Base-by-base conservation (phyloP, 2,888 invertebrate genomes). In the Drosophila borealis region DNA sequence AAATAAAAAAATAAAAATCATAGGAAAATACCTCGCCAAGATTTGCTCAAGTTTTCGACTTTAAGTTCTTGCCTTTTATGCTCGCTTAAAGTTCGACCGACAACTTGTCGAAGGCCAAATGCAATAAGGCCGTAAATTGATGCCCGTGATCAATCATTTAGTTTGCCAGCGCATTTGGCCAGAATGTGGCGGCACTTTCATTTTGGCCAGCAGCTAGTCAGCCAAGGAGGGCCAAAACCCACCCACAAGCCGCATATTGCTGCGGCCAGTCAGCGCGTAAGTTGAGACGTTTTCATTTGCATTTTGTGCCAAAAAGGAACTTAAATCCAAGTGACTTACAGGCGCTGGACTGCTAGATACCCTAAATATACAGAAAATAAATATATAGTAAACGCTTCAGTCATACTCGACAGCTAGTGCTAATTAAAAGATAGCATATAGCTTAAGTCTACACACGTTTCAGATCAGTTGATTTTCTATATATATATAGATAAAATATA, bases 211-310 rank as follows among this genome's bases (percentile, higher is more conserved):
- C 54, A 62, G 56, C 66, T 21, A 21, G 50, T 36, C 17, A 25
- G 21, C 51, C 55, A 39, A 53, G 36, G 0, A 29, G 29, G 29
- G 29, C 29, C 29, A 29, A 29, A 29, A 34, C 25, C 19, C 14
- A 36, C 29, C 25, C 8, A 11, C 19, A 39, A 29, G 29, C 21
- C 59, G 64, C 59, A 75, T 59, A 50, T 59, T 69, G 60, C 71
- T 65, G 50, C 13, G 33, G 59, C 51, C 49, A 57, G 54, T 64
- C 55, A 44, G 53, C 51, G 46, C 62, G 83, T 88, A 83, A 83
- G 82, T 61, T 83, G 83, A 83, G 83, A 85, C 82, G 68, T 84
- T 87, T 85, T 86, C 88, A 88, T 85, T 85, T 85, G 84, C 88
- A 85, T 85, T 88, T 80, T 56, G 34, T 51, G 72, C 62, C 68